Conservation (phyloP, 2,888 invertebrate species). For the Drosophila kokeensis region DNA sequence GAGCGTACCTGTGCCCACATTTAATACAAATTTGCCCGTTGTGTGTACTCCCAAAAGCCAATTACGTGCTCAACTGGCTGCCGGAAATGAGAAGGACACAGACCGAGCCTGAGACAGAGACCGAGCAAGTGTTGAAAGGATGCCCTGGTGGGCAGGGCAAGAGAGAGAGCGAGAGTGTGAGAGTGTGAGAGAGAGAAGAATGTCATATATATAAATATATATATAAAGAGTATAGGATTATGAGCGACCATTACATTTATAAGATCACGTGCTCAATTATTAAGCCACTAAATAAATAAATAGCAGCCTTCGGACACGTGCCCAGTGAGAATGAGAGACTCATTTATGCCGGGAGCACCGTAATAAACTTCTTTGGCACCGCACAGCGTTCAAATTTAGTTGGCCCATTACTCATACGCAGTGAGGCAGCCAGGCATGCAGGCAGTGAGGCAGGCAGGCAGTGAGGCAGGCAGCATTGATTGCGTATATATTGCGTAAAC, state of each 20-base stretch:
- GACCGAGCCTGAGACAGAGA: not conserved
- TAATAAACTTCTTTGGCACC: slow-evolving; percentile 44
- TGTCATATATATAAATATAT: not conserved
- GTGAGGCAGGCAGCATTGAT: slow-evolving; percentile 22
- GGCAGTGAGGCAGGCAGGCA: not conserved
- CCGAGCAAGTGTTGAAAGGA: not conserved
- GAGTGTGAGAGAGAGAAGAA: not conserved
- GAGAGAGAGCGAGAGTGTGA: not conserved
- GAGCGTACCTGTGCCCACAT: slow-evolving; percentile 49
- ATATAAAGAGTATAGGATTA: slow-evolving; percentile 33
- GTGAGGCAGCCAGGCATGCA: not conserved
- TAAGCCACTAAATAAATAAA: slow-evolving; percentile 81
- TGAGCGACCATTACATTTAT: slow-evolving; percentile 68
- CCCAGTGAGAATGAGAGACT: slow-evolving; percentile 20
- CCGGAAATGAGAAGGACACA: slow-evolving; percentile 30
- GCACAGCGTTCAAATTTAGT: slow-evolving; percentile 41
- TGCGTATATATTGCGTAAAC: slow-evolving; percentile 46
- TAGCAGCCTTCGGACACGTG: slow-evolving; percentile 68
- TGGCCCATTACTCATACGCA: slow-evolving; percentile 75
- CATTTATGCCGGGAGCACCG: slow-evolving; percentile 1
- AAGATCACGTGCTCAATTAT: slow-evolving; percentile 79
- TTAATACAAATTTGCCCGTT: slow-evolving; percentile 75
- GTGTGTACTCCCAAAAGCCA: slow-evolving; percentile 76
- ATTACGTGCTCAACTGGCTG: slow-evolving; percentile 74
- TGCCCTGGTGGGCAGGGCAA: not conserved